Conservation (phyloP, 2,797 vertebrate genomes). For the Argyrosomus regius region DNA sequence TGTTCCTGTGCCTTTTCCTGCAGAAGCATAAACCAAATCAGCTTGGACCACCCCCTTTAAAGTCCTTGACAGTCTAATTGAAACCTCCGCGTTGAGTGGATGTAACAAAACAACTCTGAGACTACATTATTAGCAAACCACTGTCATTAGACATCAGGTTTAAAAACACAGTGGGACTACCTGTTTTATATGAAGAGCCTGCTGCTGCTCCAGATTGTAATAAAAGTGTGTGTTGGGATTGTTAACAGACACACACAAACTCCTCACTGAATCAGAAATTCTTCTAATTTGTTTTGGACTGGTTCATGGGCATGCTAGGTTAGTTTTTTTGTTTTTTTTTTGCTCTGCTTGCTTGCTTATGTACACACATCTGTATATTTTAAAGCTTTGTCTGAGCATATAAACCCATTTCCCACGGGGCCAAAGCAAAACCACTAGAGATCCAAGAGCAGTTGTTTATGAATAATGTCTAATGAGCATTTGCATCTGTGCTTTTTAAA, state of each 20-base stretch:
- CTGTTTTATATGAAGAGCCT: conserved; percentile 10
- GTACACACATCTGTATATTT: not conserved
- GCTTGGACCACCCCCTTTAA: not conserved
- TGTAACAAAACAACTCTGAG: conserved; percentile 14
- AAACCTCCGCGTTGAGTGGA: conserved; percentile 19
- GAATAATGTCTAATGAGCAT: not conserved
- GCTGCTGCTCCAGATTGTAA: not conserved
- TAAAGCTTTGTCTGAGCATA: not conserved
- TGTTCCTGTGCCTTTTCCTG: not conserved
- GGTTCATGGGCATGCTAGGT: not conserved
- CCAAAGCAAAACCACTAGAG: not conserved
- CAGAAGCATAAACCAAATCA: not conserved
- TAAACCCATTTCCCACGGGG: not conserved
- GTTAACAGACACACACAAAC: not conserved
- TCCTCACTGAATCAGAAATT: not conserved
- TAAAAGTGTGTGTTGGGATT: not conserved
- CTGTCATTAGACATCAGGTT: conserved; percentile 33
- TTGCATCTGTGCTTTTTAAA: not conserved
- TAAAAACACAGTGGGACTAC: not conserved
- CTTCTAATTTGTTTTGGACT: not conserved
- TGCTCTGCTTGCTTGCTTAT: too few relatives aligned
- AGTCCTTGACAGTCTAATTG: conserved; percentile 42
- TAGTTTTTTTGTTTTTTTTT: not conserved
- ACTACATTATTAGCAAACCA: conserved; percentile 33
- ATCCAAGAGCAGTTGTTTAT: not conserved